These are phyloP conservation scores for Leptinotarsa texana DNA, from an alignment of 1,140 invertebrate genomes.

Conservation along the genomic window DNA sequence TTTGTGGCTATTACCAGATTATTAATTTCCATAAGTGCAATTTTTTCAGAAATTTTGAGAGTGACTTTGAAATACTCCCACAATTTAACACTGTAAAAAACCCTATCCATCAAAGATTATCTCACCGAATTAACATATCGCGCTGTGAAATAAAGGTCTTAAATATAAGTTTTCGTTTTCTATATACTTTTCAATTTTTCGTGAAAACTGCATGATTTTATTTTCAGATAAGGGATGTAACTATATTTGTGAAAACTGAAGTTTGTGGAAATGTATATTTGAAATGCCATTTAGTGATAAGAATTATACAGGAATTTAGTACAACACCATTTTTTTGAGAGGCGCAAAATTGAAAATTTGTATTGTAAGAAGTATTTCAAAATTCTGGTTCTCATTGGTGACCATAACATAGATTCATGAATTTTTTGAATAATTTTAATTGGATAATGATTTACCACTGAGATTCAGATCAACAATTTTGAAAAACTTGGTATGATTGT, in stretches of 20 bases:
- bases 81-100: too few relatives aligned
- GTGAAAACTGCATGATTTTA: too few relatives aligned
- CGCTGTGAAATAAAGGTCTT: not conserved
- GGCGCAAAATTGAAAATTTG: constrained; percentile 6
- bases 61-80: too few relatives aligned
- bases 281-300: not conserved
- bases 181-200: not conserved
- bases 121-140: not conserved
- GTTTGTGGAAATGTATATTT: not conserved
- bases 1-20: too few relatives aligned
- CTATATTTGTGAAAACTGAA: not conserved
- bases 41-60: too few relatives aligned
- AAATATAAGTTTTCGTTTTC: not conserved
- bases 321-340: not conserved
- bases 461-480: not conserved
- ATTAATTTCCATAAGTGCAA: too few relatives aligned
- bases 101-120: too few relatives aligned
- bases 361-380: not conserved
- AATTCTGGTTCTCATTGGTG: constrained; percentile 10
- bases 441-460: not conserved
- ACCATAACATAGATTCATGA: not conserved
- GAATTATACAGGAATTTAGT: not conserved
- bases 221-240: not conserved
- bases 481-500: constrained; percentile 9
- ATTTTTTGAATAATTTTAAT: not conserved